These are phyloP conservation scores for Tragelaphus strepsiceros DNA, from an alignment of 2,113 vertebrate genomes.

Conservation along the genomic window DNA sequence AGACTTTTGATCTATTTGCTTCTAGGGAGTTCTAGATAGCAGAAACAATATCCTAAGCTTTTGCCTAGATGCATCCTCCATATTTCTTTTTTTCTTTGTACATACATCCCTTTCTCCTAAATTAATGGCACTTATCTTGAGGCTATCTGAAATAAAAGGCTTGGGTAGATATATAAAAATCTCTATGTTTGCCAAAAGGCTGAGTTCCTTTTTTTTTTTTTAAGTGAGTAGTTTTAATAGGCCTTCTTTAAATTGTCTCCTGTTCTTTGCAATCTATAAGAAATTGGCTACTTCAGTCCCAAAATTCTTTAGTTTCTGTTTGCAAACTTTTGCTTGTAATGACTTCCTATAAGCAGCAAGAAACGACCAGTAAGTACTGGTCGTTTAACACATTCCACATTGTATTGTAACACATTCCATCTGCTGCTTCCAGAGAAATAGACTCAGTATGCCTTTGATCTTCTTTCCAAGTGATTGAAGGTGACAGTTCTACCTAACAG, in stretches of 20 bases:
- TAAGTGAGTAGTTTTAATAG: neutral
- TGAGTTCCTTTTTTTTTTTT: neutral
- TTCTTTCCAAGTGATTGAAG: neutral
- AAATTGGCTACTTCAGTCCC: neutral
- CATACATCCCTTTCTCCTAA: neutral
- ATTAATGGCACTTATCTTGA: neutral
- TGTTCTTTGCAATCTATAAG: neutral
- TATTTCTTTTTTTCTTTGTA: neutral
- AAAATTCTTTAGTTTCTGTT: neutral
- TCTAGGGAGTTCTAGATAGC: neutral
- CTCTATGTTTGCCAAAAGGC: neutral
- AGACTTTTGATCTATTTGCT: neutral
- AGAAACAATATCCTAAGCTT: neutral
- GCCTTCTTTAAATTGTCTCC: neutral
- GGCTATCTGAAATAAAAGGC: neutral
- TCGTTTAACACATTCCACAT: neutral
- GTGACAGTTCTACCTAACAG: neutral
- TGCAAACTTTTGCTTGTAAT: neutral
- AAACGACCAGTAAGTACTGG: neutral
- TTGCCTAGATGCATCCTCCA: neutral
- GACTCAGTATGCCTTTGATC: neutral
- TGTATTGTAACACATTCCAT: neutral
- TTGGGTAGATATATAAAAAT: neutral
- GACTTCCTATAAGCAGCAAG: neutral
- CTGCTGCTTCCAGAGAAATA: neutral